Conservation (phyloP, 2,888 invertebrate genomes). For the Oeneis ivallda region DNA sequence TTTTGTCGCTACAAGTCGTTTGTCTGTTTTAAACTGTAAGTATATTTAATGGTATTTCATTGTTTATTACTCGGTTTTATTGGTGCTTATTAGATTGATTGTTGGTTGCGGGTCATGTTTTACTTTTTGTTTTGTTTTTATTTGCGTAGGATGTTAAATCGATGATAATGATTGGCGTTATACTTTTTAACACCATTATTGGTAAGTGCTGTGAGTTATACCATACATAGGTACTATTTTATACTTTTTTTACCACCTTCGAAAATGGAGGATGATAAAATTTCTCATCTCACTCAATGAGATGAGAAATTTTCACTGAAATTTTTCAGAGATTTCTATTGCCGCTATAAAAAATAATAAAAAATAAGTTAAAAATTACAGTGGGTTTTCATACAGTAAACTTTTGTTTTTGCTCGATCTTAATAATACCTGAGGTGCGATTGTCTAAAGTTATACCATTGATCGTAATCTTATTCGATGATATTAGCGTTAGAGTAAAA, state of each 20-base stretch:
- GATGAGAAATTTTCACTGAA: too few relatives aligned
- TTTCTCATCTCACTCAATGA: too few relatives aligned
- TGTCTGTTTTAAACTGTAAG: background rate
- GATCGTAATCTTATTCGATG: too few relatives aligned
- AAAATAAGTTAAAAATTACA: too few relatives aligned
- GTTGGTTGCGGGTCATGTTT: constrained; percentile 22
- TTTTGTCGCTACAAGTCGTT: background rate
- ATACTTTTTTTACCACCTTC: background rate
- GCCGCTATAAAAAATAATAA: too few relatives aligned
- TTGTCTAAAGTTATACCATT: too few relatives aligned
- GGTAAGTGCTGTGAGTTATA: background rate
- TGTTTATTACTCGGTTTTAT: constrained; percentile 39
- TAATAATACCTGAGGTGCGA: too few relatives aligned
- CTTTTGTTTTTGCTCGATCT: too few relatives aligned
- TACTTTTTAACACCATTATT: constrained; percentile 7
- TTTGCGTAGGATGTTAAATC: constrained; percentile 24
- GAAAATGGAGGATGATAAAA: background rate
- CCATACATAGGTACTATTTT: background rate
- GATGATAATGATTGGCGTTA: constrained; percentile 15
- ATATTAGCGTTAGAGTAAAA: too few relatives aligned
- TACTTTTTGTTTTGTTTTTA: constrained; percentile 12
- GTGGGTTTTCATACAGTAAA: too few relatives aligned
- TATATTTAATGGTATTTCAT: constrained; percentile 34
- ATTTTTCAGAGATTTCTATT: too few relatives aligned
- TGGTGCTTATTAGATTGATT: constrained; percentile 35